Conservation (phyloP, 2,797 vertebrate species). For the Amblyopsis hoosieri region DNA sequence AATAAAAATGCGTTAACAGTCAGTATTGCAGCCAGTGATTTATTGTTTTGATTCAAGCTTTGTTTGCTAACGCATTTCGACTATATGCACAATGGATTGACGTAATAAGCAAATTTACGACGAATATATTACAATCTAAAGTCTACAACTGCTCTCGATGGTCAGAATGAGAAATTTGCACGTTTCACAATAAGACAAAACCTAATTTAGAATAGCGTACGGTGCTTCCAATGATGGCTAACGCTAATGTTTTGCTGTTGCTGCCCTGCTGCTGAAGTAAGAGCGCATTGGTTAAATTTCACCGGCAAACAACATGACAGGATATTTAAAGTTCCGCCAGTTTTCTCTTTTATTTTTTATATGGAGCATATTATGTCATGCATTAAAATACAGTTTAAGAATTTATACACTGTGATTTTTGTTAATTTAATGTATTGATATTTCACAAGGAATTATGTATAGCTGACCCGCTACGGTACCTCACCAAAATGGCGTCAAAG, state of each 20-base stretch:
- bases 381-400: neutral
- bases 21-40: neutral
- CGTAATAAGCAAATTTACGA: neutral
- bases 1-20: neutral
- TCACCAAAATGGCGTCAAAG: slow-evolving; percentile 18
- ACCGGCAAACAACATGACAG: slow-evolving; percentile 41
- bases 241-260: slow-evolving; percentile 35
- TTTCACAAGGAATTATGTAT: rapidly evolving
- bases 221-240: slow-evolving; percentile 22
- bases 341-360: neutral
- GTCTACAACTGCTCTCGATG: neutral
- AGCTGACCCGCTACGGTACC: neutral
- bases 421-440: rapidly evolving
- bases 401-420: neutral
- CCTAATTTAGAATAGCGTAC: neutral
- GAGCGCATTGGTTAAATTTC: slow-evolving; percentile 6
- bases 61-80: slow-evolving; percentile 12
- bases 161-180: slow-evolving; percentile 6
- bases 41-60: neutral
- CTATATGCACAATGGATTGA: neutral
- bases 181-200: neutral
- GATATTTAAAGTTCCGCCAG: slow-evolving; percentile 26
- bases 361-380: neutral
- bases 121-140: neutral
- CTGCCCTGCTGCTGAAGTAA: slow-evolving; percentile 15